Evolutionary conservation across 2,888 invertebrate species (phyloP), one percentile per base, ranked within the genome.

Genomic region (Dendrolimus pini): DNA sequence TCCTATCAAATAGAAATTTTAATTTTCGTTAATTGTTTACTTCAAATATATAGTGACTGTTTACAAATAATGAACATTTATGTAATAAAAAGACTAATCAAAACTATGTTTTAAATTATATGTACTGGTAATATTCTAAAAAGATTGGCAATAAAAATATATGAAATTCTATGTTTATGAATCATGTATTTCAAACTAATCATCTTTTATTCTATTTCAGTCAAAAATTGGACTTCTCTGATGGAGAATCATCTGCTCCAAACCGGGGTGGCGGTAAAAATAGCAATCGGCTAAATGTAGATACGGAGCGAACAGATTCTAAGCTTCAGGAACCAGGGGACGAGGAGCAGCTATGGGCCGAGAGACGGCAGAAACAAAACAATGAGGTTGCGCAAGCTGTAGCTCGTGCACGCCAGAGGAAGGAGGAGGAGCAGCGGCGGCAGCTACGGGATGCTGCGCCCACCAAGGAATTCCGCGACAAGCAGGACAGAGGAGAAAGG

Each of bases 181-280:
- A 30, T 6, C 3, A 30, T 30, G 30, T 3, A 30, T 30, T 6
- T 30, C 30, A 30, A 30, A 30, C 30, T 30, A 6, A n/a, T 52
- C 1, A 41, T 54, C 13, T 58, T 55, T 65, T 65, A 61, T 64
- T 63, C 60, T 58, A 63, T 86, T 82, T 59, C 85, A 95, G 94
- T 91, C 96, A 97, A 90, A 98, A 97, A 85, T 88, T 98, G 78
- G 95, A 96, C 67, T 98, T 98, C 86, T 98, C 98, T 77, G 98
- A 98, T 86, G 98, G 98, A 73, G 98, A 98, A 69, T 80, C 89
- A 13, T 82, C 85, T 41, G 79, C 80, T 59, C 81, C 85, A 13
- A 79, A 70, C 61, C 83, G 87, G 72, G 77, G 77, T 56, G 77
- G 65, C 62, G 68, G 81, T 65, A 77, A 85, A 70, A 80, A 76